These are phyloP conservation scores for Hydrocynus forskahlii DNA, from an alignment of 2,797 vertebrate species.

Conservation along the genomic window DNA sequence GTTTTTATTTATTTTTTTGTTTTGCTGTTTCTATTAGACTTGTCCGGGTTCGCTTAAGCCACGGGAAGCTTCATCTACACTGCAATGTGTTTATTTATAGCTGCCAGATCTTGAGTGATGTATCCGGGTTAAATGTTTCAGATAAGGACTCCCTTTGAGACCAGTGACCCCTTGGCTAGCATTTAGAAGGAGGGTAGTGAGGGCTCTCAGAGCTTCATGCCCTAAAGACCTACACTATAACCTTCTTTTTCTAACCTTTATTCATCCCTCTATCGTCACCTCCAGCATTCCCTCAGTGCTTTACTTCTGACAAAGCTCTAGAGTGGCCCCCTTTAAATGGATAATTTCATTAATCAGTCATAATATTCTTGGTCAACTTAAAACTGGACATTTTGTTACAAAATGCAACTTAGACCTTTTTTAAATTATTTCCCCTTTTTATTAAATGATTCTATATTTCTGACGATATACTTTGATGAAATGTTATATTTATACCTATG, in stretches of 20 bases:
- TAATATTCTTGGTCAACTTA: not conserved
- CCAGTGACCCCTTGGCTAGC: conserved; percentile 13
- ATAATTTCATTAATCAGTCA: not conserved
- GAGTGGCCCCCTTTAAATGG: not conserved
- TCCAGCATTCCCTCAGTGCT: conserved; percentile 11
- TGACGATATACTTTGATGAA: too few species aligned
- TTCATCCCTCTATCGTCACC: conserved; percentile 20
- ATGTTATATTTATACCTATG: too few species aligned
- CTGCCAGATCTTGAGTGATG: conserved; percentile 34
- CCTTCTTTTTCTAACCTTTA: not conserved
- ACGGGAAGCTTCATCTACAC: conserved; percentile 20
- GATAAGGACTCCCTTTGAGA: conserved; percentile 13
- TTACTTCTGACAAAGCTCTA: not conserved
- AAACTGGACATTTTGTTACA: too few species aligned
- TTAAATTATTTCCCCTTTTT: too few species aligned
- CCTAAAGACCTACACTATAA: conserved; percentile 16
- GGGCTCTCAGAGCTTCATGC: not conserved
- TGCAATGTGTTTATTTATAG: conserved; percentile 35
- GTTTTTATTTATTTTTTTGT: not conserved
- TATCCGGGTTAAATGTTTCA: conserved; percentile 50
- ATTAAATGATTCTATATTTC: too few species aligned
- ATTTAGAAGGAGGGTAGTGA: conserved; percentile 23
- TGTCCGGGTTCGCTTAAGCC: conserved; percentile 1
- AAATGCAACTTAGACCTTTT: too few species aligned
- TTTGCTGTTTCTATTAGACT: conserved; percentile 4